phyloP scores from a whole-genome alignment of 2,888 invertebrate genomes.

The Drosophila differens region DNA sequence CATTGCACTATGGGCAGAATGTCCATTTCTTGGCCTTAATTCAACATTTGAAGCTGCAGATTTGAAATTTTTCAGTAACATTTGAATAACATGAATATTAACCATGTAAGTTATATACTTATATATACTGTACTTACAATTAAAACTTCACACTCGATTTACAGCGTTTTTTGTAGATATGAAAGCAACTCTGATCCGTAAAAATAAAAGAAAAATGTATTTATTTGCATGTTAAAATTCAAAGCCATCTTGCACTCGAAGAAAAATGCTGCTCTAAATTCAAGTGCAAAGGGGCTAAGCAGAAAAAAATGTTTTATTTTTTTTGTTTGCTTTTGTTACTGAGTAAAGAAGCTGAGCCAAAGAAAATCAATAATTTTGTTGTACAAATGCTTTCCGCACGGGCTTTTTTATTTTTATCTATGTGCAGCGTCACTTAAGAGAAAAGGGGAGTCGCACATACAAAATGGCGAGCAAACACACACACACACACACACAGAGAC shows the following conservation, averaged over 20 bases:
- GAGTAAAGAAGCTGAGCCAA: neutral
- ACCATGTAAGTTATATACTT: neutral
- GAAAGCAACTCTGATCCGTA: no score
- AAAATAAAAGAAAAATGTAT: no score
- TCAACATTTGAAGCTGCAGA: neutral
- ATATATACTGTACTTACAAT: neutral
- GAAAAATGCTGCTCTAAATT: neutral
- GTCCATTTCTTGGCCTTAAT: neutral
- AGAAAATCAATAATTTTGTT: constrained; percentile 65
- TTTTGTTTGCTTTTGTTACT: neutral
- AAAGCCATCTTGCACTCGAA: neutral
- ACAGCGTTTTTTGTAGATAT: no score
- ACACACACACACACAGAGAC: constrained; percentile 12
- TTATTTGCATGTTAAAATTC: no score
- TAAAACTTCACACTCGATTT: neutral
- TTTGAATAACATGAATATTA: neutral
- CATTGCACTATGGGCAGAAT: neutral
- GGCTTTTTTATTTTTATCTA: constrained; percentile 26
- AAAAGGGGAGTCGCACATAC: constrained; percentile 25
- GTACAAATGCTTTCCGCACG: constrained; percentile 37
- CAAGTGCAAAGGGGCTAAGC: neutral
- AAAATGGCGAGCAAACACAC: constrained; percentile 65
- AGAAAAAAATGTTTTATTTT: neutral
- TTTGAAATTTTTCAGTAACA: no score
- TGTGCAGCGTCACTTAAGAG: constrained; percentile 60